Conservation (phyloP, 2,113 vertebrate species). For the Corvus hawaiiensis region DNA sequence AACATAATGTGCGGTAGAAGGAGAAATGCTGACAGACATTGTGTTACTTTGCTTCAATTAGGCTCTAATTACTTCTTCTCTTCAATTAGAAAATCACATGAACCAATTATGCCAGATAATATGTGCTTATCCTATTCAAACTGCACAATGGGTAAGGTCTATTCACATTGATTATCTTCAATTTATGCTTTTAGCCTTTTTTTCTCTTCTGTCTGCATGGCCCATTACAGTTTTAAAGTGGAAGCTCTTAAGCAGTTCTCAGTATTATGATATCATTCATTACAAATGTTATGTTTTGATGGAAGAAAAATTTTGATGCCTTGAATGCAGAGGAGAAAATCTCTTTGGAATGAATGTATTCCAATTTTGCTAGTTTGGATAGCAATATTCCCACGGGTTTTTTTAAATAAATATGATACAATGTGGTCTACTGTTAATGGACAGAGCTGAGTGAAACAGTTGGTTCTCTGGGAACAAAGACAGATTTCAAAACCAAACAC, state of each 20-base stretch:
- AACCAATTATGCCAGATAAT: slow-evolving; percentile 71
- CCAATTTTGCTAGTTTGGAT: slow-evolving; percentile 42
- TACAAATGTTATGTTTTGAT: slow-evolving; percentile 68
- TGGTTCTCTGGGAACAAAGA: slow-evolving; percentile 12
- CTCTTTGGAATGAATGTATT: neutral
- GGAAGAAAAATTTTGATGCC: slow-evolving; percentile 64
- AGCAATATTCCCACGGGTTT: neutral
- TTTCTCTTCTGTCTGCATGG: slow-evolving; percentile 54
- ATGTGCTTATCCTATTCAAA: slow-evolving; percentile 72
- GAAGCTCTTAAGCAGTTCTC: slow-evolving; percentile 68
- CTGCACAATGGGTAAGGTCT: slow-evolving; percentile 68
- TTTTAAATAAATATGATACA: slow-evolving; percentile 41
- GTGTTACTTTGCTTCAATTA: slow-evolving; percentile 71
- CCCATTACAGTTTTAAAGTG: slow-evolving; percentile 68
- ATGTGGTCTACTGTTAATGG: slow-evolving; percentile 14
- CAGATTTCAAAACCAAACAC: neutral
- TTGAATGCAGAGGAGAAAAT: slow-evolving; percentile 28
- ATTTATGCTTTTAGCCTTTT: slow-evolving; percentile 71
- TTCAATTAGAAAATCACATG: slow-evolving; percentile 75
- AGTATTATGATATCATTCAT: slow-evolving; percentile 72
- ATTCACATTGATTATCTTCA: slow-evolving; percentile 73
- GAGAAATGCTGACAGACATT: slow-evolving; percentile 68
- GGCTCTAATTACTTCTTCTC: slow-evolving; percentile 72
- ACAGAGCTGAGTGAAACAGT: neutral
- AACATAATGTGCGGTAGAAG: slow-evolving; percentile 61